Evolutionary conservation across 2,888 invertebrate genomes (phyloP), one percentile per base, ranked within the genome.

Genomic region (Mimachlamys varia): DNA sequence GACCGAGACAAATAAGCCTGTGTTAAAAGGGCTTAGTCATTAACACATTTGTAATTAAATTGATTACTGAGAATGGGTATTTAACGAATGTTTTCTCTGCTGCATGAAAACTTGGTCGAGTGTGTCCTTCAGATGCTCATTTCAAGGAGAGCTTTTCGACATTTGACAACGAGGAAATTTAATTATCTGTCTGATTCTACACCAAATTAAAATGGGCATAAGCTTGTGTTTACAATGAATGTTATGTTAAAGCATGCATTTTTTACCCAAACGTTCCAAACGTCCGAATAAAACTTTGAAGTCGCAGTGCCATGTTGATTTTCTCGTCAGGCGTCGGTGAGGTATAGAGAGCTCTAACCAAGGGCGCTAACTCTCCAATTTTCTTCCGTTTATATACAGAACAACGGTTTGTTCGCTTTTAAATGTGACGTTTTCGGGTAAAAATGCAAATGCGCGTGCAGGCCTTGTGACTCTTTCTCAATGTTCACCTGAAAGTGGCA

Each of bases 241-340:
- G 15, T 7, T 13, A 76, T 33, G 76, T 76, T 76, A 76, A 33
- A 27, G 76, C 1, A 33, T 76, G 76, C 76, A 33, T 76, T 33
- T 76, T 76, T 76, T 76, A 76, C 76, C 76, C 76, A 27, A 76
- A 76, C 76, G 76, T 76, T 76, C 76, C 76, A 76, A 76, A 76
- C 76, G 76, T 76, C 76, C 76, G 27, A 33, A 76, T 7, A 76
- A 76, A 76, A 76, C 76, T 33, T 76, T 19, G 76, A 76, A 76
- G 76, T 7, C 76, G 76, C 76, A 76, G 76, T 33, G 76, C 76
- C 76, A 76, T 76, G 76, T 76, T 62, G 22, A 53, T 44, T 44
- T 62, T 76, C 33, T 27, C 27, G 33, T 76, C 10, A 19, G 27
- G 76, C 33, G 22, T 33, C 27, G 33, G 27, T 33, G 76, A 76